Base-by-base conservation (phyloP, 2,113 vertebrate genomes). In the Neofelis nebulosa region DNA sequence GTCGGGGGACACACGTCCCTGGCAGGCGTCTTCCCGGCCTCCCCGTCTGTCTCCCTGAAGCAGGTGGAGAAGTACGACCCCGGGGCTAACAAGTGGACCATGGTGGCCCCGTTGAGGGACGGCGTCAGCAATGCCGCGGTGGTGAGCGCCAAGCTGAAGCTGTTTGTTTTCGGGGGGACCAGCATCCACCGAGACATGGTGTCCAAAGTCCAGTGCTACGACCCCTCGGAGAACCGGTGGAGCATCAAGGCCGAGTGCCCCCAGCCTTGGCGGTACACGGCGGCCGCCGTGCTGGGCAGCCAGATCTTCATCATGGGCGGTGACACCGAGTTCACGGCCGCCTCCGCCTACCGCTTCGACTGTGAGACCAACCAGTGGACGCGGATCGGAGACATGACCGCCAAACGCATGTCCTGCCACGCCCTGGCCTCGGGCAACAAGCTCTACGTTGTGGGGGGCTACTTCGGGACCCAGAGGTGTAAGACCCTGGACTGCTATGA, bases 301-400 rank as follows among this genome's bases (percentile, higher is more conserved):
- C 99, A 99, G 98, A 99, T 99, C 95, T 99, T 99, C 98, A 99
- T 99, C 98, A 99, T 99, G 99, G 99, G 99, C 0, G 99, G 99
- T 0, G 99, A 99, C 98, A 99, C 99, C 0, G 99, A 99, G 89
- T 99, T 99, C 98, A 99, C 99, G 0, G 99, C 99, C 0, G 99
- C 99, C 2, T 99, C 99, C 0, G 99, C 99, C 27, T 99, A 99
- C 98, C 99, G 99, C 97, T 99, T 99, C 29, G 99, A 99, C 99
- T 99, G 99, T 6, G 99, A 99, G 84, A 99, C 98, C 0, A 99
- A 99, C 98, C 99, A 99, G 97, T 99, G 99, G 99, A 99, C 99
- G 0, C 99, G 99, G 45, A 99, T 99, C 0, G 99, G 99, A 16
- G 99, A 99, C 98, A 99, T 99, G 99, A 99, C 99, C 0, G 99